Percentiles rank a stretch among this genome's conserved stretches.
These are phyloP conservation scores for Athetis lepigone DNA, from an alignment of 2,888 invertebrate genomes.

Conservation along the genomic window DNA sequence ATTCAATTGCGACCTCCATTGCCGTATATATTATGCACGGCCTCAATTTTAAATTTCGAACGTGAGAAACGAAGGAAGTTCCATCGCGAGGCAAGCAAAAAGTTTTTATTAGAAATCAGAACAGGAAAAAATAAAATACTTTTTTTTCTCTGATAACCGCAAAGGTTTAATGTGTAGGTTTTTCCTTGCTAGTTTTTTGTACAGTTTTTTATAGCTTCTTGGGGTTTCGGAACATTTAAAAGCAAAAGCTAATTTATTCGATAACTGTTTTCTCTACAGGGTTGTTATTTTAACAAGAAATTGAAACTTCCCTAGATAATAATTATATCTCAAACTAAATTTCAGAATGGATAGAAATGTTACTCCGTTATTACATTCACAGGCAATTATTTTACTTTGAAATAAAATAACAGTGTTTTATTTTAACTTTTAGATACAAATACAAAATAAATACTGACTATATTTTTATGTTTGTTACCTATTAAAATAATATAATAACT, in stretches of 20 bases:
- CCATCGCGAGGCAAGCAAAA: background rate
- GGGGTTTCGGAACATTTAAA: background rate
- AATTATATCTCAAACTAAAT: background rate
- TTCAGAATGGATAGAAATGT: too few species aligned
- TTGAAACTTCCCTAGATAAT: background rate
- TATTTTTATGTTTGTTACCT: too few species aligned
- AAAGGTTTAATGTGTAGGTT: background rate
- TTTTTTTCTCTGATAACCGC: background rate
- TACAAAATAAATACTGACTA: too few species aligned
- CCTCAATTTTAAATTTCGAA: slow-evolving; percentile 30
- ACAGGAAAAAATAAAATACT: background rate
- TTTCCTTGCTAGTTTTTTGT: slow-evolving; percentile 10
- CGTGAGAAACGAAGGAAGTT: slow-evolving; percentile 6
- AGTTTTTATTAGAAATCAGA: background rate
- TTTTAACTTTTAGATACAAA: too few species aligned
- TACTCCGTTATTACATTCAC: background rate
- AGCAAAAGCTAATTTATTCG: slow-evolving; percentile 22
- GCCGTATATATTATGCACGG: slow-evolving; percentile 32
- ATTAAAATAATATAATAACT: too few species aligned
- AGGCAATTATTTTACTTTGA: background rate
- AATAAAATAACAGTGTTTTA: background rate
- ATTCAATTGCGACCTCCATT: slow-evolving; percentile 37
- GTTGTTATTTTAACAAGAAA: slow-evolving; percentile 20
- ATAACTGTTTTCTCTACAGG: slow-evolving; percentile 2
- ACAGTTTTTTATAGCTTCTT: background rate